Conservation (phyloP, 92 coral and sea anemone species). For the Actinostola sp. region DNA sequence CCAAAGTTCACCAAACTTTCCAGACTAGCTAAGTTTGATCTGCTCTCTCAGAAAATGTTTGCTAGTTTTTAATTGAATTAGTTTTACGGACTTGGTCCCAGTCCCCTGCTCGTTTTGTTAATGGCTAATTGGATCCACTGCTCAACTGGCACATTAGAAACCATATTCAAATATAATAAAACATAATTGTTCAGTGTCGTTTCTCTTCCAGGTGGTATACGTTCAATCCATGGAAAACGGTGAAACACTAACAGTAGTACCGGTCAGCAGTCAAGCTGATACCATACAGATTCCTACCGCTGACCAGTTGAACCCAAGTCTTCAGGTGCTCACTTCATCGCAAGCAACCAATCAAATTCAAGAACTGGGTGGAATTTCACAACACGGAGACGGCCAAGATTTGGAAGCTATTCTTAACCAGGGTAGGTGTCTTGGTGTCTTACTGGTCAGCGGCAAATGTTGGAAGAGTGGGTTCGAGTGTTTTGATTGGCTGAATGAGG, state of each 20-base stretch:
- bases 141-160: too few species aligned
- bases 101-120: too few species aligned
- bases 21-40: too few species aligned
- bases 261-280: constrained; percentile 72
- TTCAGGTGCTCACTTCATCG: constrained; percentile 67
- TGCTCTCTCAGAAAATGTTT: too few species aligned
- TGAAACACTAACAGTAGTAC: constrained; percentile 79
- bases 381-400: constrained; percentile 57
- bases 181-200: background rate
- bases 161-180: background rate
- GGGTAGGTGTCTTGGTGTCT: constrained; percentile 32
- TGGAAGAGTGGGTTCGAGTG: too few species aligned
- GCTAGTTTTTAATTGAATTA: too few species aligned
- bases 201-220: constrained; percentile 92
- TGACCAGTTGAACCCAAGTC: constrained; percentile 55
- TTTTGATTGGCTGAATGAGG: too few species aligned
- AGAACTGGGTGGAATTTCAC: constrained; percentile 45
- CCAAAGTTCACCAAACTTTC: too few species aligned
- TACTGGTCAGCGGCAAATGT: too few species aligned
- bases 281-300: constrained; percentile 45
- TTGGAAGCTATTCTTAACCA: constrained; percentile 76
- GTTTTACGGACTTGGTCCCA: too few species aligned
- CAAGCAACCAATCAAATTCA: constrained; percentile 42
- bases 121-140: too few species aligned
- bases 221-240: constrained; percentile 82